Conservation (phyloP, 2,888 invertebrate species). For the Erebia aethiops region DNA sequence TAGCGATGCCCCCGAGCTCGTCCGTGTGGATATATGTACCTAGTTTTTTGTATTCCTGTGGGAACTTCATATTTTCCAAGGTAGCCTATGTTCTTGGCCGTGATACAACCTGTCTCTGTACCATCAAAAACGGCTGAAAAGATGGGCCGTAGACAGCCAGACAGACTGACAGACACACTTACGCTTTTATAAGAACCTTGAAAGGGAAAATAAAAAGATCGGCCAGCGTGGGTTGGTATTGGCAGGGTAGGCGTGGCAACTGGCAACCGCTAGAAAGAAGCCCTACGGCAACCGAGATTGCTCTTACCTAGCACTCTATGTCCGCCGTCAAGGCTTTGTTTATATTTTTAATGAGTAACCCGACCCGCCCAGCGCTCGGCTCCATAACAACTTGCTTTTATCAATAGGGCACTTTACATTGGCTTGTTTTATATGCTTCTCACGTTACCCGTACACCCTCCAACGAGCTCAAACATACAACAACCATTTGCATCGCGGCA, state of each 20-base stretch:
- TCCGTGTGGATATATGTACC: too few species aligned
- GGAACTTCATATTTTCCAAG: too few species aligned
- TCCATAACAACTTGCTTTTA: slow-evolving; percentile 27
- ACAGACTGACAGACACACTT: too few species aligned
- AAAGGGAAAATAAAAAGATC: too few species aligned
- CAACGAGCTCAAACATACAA: not conserved
- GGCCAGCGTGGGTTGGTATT: not conserved
- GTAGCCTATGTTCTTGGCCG: too few species aligned
- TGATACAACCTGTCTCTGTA: too few species aligned
- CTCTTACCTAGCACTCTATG: slow-evolving; percentile 23
- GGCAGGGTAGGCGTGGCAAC: slow-evolving; percentile 30
- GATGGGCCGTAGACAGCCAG: too few species aligned
- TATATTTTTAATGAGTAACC: slow-evolving; percentile 24
- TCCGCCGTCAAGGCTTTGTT: slow-evolving; percentile 21
- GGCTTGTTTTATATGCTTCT: slow-evolving; percentile 22
- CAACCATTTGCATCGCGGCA: slow-evolving; percentile 9
- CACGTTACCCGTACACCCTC: slow-evolving; percentile 7
- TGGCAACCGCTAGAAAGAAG: slow-evolving; percentile 29
- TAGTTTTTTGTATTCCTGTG: too few species aligned
- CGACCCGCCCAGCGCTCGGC: slow-evolving; percentile 17
- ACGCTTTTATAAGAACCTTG: too few species aligned
- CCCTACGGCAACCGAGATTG: slow-evolving; percentile 2
- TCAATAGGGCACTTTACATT: slow-evolving; percentile 24
- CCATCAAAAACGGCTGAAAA: too few species aligned
- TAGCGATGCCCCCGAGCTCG: too few species aligned